phyloP scores from a whole-genome alignment of 2,797 vertebrate species.

The Miopithecus talapoin region DNA sequence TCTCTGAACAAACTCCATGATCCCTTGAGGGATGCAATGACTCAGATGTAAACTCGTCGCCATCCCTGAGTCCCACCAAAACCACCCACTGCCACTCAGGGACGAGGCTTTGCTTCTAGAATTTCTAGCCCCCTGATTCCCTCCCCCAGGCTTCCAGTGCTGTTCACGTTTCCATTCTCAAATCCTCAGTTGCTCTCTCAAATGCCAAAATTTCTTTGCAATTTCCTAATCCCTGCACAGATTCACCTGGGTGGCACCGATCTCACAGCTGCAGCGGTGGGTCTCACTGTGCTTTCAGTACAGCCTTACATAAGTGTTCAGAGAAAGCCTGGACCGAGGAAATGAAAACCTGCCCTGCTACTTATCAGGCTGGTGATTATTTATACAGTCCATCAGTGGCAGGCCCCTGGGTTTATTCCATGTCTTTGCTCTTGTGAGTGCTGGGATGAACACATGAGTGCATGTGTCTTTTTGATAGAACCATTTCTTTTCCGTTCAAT shows the following conservation, averaged over 20 bases:
- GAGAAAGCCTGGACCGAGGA: not conserved
- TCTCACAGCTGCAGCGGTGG: too few relatives aligned
- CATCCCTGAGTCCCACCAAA: not conserved
- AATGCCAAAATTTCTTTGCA: not conserved
- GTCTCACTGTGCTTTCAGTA: not conserved
- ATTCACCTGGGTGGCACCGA: too few relatives aligned
- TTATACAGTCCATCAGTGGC: not conserved
- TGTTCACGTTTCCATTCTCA: not conserved
- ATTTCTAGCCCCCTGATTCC: not conserved
- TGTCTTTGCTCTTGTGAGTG: not conserved
- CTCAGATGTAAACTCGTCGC: not conserved
- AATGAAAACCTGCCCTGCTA: not conserved
- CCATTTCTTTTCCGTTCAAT: not conserved
- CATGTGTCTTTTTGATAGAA: not conserved
- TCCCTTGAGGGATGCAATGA: not conserved
- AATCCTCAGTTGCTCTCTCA: not conserved
- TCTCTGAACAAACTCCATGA: not conserved
- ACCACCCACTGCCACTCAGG: not conserved
- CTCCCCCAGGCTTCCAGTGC: not conserved
- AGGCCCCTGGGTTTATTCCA: not conserved
- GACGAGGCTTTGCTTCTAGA: not conserved
- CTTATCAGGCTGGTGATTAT: not conserved
- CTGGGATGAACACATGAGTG: not conserved
- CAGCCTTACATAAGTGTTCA: not conserved
- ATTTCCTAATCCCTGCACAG: not conserved